Evolutionary conservation across 2,113 vertebrate species (phyloP).

Genomic region (Pholis gunnellus): DNA sequence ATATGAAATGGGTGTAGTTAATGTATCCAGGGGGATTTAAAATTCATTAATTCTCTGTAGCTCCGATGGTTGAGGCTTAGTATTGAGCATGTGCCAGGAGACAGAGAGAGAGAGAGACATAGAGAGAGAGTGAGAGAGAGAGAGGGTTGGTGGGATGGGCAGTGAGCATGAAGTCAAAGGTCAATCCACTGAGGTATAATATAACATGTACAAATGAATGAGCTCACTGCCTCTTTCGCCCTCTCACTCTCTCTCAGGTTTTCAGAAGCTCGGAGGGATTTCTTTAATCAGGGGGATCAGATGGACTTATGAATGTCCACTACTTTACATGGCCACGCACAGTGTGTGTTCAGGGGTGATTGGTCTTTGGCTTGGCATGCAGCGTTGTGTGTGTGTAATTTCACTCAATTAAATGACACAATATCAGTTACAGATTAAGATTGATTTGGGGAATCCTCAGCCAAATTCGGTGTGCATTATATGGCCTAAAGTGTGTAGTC

Average conservation of each 20-base stretch:
- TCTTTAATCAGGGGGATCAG: slow-evolving; percentile 78
- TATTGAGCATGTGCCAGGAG: slow-evolving; percentile 67
- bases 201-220: slow-evolving; percentile 72
- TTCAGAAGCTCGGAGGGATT: slow-evolving; percentile 60
- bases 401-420: slow-evolving; percentile 36
- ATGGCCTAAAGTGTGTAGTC: background rate
- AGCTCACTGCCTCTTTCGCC: slow-evolving; percentile 30
- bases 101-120: slow-evolving; percentile 1
- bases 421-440: slow-evolving; percentile 8
- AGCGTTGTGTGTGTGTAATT: slow-evolving; percentile 20
- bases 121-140: background rate
- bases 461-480: background rate
- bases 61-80: slow-evolving; percentile 67
- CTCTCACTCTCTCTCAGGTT: slow-evolving; percentile 27
- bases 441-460: slow-evolving; percentile 16
- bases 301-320: slow-evolving; percentile 76
- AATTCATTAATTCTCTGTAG: slow-evolving; percentile 77
- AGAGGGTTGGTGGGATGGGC: background rate
- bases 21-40: slow-evolving; percentile 74
- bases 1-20: slow-evolving; percentile 75
- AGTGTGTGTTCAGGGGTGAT: slow-evolving; percentile 36
- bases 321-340: slow-evolving; percentile 52
- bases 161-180: slow-evolving; percentile 62
- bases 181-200: slow-evolving; percentile 74
- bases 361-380: slow-evolving; percentile 25